Evolutionary conservation across 23 tunicate species (phyloP), one percentile per base, ranked within the genome.

Genomic region (Styela plicata): DNA sequence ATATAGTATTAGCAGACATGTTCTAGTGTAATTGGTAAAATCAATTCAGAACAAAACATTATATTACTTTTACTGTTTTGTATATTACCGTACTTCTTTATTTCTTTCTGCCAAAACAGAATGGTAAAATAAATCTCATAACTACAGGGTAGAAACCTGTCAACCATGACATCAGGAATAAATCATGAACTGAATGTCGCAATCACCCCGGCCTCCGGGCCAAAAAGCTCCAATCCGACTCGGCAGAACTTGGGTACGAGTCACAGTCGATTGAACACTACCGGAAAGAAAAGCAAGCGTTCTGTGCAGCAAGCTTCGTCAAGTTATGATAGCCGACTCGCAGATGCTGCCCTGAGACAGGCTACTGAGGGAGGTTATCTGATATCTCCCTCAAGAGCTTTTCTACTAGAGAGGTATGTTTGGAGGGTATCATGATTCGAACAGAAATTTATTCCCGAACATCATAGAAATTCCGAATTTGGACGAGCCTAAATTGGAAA

Each of bases 311-410:
- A 76, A 22, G 16, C 78, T 13, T 33, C 81, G 33, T 85, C 82
- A 24, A 83, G 73, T 36, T 86, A 44, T 70, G 90, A 85, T 37
- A 78, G 80, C 19, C 69, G 80, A 33, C 76, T 80, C 1, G 97
- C 85, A n/a, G 87, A 83, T 77, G 90, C 97, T 25, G 97, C 97
- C 2, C 63, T 91, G 22, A 74, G 97, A 65, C 97, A 91, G 70
- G 97, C 97, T 0, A 86, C 90, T 26, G 89, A 83, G 64, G 87
- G 90, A 24, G 97, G 97, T 36, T 91, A 80, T 78, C 82, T 91
- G 31, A 84, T 91, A 13, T 91, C 97, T 52, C 97, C 97, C 37
- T 74, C 90, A 24, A 91, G 86, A 69, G 76, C 86, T 13, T 83
- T 91, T 76, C 74, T 91, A 2, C 79, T 91, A 10, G 85, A 85